These are phyloP conservation scores for Plumapathes pennacea DNA, from an alignment of 92 coral and sea anemone genomes.

Conservation along the genomic window DNA sequence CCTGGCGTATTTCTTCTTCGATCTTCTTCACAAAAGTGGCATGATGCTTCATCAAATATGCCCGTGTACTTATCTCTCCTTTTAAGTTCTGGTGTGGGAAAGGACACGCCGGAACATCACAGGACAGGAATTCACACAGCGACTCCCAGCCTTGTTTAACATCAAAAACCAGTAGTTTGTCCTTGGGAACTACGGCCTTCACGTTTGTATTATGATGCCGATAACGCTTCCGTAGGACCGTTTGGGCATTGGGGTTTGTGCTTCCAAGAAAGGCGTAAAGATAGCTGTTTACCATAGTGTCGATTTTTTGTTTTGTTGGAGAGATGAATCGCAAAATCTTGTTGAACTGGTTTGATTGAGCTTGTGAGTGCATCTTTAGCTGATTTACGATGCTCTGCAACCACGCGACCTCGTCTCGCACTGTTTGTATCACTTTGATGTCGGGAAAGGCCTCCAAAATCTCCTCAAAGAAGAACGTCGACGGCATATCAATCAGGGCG, in stretches of 20 bases:
- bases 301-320: neutral
- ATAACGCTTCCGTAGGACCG: neutral
- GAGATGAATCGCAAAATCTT: neutral
- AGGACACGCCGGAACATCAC: neutral
- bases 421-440: conserved; percentile 11
- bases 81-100: too few relatives aligned
- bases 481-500: conserved; percentile 17
- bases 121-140: conserved; percentile 4
- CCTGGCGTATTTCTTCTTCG: too few relatives aligned
- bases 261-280: neutral
- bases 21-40: too few relatives aligned
- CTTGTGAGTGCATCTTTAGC: too few relatives aligned
- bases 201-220: conserved; percentile 5
- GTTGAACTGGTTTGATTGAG: too few relatives aligned
- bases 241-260: neutral
- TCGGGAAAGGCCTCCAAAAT: conserved; percentile 8
- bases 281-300: neutral
- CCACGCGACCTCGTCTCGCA: conserved; percentile 18
- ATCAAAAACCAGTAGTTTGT: conserved; percentile 5
- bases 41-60: too few relatives aligned
- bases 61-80: too few relatives aligned
- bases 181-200: conserved; percentile 1
- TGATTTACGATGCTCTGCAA: neutral
- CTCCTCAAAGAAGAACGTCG: conserved; percentile 7
- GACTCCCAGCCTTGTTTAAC: conserved; percentile 12